Evolutionary conservation across 64 coral and sea anemone species (phyloP).

Genomic region (Hydrozoanthus tunicans): DNA sequence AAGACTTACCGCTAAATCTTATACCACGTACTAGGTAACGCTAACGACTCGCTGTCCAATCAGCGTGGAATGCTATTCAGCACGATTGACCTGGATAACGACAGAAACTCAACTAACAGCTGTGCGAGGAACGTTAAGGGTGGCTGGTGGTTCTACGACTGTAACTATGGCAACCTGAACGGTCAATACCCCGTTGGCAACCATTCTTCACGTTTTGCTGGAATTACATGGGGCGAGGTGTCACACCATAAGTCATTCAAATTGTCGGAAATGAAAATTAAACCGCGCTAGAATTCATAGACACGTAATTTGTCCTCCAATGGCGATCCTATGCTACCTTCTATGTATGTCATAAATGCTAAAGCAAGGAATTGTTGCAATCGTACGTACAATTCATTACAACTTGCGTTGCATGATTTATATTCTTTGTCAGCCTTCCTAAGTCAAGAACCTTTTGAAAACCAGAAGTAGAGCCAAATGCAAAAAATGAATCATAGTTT

Average conservation of each 20-base stretch:
- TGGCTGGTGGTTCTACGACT: slow-evolving; percentile 46
- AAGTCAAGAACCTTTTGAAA: too few species aligned
- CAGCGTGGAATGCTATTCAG: slow-evolving; percentile 50
- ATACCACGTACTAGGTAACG: slow-evolving; percentile 20
- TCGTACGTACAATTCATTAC: too few species aligned
- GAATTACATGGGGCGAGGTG: slow-evolving; percentile 29
- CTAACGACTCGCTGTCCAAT: slow-evolving; percentile 26
- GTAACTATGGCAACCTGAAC: slow-evolving; percentile 56
- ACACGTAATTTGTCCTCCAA: neutral
- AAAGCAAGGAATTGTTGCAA: too few species aligned
- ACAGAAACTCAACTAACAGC: neutral
- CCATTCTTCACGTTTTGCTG: neutral
- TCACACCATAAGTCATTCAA: neutral
- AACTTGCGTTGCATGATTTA: too few species aligned
- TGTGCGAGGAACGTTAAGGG: slow-evolving; percentile 9
- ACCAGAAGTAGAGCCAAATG: too few species aligned
- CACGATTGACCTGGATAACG: slow-evolving; percentile 10
- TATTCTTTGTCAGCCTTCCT: too few species aligned
- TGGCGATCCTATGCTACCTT: too few species aligned
- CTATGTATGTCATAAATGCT: too few species aligned
- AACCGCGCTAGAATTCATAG: neutral
- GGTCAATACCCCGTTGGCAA: neutral
- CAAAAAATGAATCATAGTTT: too few species aligned
- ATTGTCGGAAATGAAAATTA: slow-evolving; percentile 25
- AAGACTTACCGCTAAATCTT: neutral